phyloP scores from a whole-genome alignment of 1,140 invertebrate species.

The Halesus radiatus region DNA sequence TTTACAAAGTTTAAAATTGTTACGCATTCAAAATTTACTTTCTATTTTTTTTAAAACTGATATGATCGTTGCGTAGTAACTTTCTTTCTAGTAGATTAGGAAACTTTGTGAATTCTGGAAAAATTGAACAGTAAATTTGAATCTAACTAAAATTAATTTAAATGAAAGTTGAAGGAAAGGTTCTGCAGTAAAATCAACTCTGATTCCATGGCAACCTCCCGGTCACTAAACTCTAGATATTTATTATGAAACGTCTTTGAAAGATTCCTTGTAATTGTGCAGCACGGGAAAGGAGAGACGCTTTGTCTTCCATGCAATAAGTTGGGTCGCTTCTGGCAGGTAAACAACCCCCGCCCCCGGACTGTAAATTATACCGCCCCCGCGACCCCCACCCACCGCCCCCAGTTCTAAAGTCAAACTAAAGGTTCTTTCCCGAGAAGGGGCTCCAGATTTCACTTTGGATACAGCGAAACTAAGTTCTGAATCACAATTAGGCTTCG shows the following conservation, averaged over 20 bases:
- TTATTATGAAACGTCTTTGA: conserved; percentile 30
- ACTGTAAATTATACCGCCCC: background rate
- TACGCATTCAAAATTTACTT: too few species aligned
- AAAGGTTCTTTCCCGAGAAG: conserved; percentile 32
- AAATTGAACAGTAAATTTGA: too few species aligned
- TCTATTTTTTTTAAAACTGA: too few species aligned
- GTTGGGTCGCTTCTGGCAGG: conserved; percentile 32
- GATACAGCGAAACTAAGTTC: conserved; percentile 36
- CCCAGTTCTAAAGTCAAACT: conserved; percentile 30
- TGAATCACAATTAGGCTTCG: conserved; percentile 33
- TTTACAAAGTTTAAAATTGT: too few species aligned
- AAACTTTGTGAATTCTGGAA: too few species aligned
- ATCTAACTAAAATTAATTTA: too few species aligned
- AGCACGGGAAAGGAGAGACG: conserved; percentile 18
- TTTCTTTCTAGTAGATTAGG: too few species aligned
- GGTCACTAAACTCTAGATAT: conserved; percentile 22
- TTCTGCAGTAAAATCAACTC: too few species aligned
- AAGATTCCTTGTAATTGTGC: conserved; percentile 34
- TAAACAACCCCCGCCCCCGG: conserved; percentile 33
- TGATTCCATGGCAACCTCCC: background rate
- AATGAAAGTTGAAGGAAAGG: too few species aligned
- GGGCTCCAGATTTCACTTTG: conserved; percentile 34
- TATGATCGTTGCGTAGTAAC: too few species aligned
- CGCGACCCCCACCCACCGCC: background rate
- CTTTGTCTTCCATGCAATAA: conserved; percentile 41